Percentiles rank a stretch among this genome's conserved stretches.
phyloP scores from a whole-genome alignment of 2,888 invertebrate species.

The Phalera bucephala region DNA sequence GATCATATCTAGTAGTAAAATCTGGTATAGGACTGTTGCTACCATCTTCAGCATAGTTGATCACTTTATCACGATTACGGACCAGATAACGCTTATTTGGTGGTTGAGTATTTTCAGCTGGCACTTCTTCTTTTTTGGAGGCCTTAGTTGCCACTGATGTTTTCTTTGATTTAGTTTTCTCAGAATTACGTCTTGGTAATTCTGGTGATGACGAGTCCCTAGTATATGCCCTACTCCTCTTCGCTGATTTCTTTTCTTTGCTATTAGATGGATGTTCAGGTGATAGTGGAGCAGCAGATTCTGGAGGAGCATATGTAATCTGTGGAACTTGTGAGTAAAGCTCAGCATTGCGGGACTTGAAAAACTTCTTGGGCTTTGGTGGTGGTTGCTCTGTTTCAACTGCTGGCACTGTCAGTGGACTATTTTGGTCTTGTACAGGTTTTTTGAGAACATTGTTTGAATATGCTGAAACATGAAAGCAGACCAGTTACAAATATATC shows the following conservation, averaged over 20 bases:
- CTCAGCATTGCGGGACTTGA: constrained; percentile 91
- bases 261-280: constrained; percentile 70
- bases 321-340: constrained; percentile 81
- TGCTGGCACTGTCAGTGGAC: constrained; percentile 78
- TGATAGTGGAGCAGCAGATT: constrained; percentile 68
- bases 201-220: constrained; percentile 78
- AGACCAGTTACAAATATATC: constrained; percentile 11
- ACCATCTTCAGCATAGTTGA: constrained; percentile 85
- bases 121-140: constrained; percentile 67
- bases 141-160: constrained; percentile 68
- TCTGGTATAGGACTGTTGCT: constrained; percentile 80
- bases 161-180: constrained; percentile 69
- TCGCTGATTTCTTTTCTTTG: constrained; percentile 66
- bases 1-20: constrained; percentile 64
- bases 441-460: constrained; percentile 67
- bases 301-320: constrained; percentile 77
- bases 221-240: constrained; percentile 62
- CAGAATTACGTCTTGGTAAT: constrained; percentile 69
- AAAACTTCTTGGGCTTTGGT: constrained; percentile 94
- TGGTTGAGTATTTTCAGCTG: constrained; percentile 66
- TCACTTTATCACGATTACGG: constrained; percentile 83
- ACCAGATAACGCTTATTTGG: constrained; percentile 78
- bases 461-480: constrained; percentile 63
- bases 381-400: constrained; percentile 79
- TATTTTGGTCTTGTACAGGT: constrained; percentile 79